These are phyloP conservation scores for Pachycephus smyrnensis DNA, from an alignment of 2,888 invertebrate species.

Conservation along the genomic window DNA sequence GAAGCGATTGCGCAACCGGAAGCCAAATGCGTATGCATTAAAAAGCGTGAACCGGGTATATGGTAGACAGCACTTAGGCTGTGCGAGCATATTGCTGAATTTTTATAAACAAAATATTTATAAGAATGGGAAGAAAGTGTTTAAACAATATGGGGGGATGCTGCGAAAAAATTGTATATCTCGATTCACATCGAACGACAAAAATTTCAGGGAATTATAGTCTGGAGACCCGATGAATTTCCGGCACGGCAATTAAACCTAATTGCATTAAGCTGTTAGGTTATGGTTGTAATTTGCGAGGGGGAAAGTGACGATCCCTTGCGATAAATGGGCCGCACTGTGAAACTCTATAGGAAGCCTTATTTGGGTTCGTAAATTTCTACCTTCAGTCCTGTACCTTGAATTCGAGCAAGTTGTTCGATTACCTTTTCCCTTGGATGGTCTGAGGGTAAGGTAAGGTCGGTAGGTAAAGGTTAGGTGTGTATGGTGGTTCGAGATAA, in stretches of 20 bases:
- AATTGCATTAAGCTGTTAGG: not conserved
- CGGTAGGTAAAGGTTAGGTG: constrained; percentile 22
- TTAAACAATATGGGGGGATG: not conserved
- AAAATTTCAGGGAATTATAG: not conserved
- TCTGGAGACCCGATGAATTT: not conserved
- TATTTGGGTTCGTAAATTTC: not conserved
- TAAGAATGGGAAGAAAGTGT: not conserved
- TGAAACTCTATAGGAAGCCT: not conserved
- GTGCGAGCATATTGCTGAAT: not conserved
- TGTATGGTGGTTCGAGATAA: constrained; percentile 43
- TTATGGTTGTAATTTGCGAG: not conserved
- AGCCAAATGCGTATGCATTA: not conserved
- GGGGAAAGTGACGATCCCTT: not conserved
- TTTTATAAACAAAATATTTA: not conserved
- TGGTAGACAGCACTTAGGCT: no score
- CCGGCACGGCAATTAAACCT: not conserved
- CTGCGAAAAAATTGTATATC: not conserved
- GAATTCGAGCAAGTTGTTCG: constrained; percentile 5
- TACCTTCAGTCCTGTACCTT: not conserved
- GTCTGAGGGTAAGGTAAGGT: not conserved
- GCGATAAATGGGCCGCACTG: not conserved
- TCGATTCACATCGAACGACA: not conserved
- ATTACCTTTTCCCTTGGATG: not conserved
- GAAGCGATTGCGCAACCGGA: not conserved
- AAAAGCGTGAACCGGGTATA: not conserved